Evolutionary conservation across 2,888 invertebrate genomes (phyloP), one percentile per base, ranked within the genome.

Genomic region (Asteroscopus sphinx): DNA sequence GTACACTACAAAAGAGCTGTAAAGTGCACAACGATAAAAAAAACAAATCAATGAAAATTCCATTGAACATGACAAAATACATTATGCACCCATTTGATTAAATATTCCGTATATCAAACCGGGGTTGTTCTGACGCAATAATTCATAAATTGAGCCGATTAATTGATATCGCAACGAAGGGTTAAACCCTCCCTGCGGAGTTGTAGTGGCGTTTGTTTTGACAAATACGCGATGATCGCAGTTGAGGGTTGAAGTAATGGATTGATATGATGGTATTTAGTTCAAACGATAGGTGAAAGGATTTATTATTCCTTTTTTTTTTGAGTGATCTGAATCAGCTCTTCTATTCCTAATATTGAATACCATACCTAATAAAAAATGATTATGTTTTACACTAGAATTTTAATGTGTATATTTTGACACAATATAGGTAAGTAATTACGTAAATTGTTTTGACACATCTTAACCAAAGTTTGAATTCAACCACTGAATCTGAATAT

Each of bases 111-210:
- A 70, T 90, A 83, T 81, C 77, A 82, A 68, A 66, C 77, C 73
- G 80, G 86, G 86, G 83, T 79, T 79, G 82, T 81, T 81, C 79
- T 75, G 63, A 75, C 72, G 89, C 87, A 87, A 89, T 92, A 92
- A 92, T 90, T 92, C 91, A 93, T 90, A 92, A 92, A 92, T 92
- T 91, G 92, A 87, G 83, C 89, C 90, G 88, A 92, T 92, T 93
- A 92, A 93, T 93, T 92, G 93, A 91, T 89, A 86, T 76, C 65
- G 77, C 73, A 80, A 68, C 68, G 82, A 91, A 90, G 93, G 92
- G 92, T 91, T 90, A 82, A 85, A 69, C 83, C 86, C 87, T 81
- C 71, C 77, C 68, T 15, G 16, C 17, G 65, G 73, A 74, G 51
- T 49, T 56, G 57, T 51, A 73, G 57, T 70, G 76, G 73, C 82